A percentile compares a stretch with the other conserved stretches of the same genome.
phyloP scores from a whole-genome alignment of 2,888 invertebrate species.

The Xylota sylvarum region DNA sequence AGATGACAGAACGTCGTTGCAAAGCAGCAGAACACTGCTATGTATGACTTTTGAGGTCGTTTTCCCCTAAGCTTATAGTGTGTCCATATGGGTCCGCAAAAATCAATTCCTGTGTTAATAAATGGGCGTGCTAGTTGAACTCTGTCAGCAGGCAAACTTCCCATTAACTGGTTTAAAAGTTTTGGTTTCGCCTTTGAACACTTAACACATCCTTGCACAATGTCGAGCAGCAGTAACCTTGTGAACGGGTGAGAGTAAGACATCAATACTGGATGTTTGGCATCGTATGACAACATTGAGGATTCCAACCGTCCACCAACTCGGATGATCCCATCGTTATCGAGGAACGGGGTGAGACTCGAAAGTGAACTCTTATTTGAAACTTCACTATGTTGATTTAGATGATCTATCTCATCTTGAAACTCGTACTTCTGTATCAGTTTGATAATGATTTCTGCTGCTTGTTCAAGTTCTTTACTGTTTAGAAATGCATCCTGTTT shows the following conservation, averaged over 20 bases:
- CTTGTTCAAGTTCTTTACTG: too few species aligned
- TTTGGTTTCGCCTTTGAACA: background rate
- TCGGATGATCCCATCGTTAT: too few species aligned
- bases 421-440: too few species aligned
- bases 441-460: too few species aligned
- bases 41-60: slow-evolving; percentile 1
- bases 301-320: slow-evolving; percentile 9
- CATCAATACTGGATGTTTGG: slow-evolving; percentile 19
- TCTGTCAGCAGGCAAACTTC: slow-evolving; percentile 4
- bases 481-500: too few species aligned
- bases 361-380: too few species aligned
- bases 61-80: too few species aligned
- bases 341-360: too few species aligned
- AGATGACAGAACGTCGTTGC: too few species aligned
- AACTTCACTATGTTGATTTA: too few species aligned
- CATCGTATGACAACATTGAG: slow-evolving; percentile 15
- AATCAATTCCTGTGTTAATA: background rate
- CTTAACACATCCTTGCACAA: slow-evolving; percentile 4
- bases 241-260: slow-evolving; percentile 11
- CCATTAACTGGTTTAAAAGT: slow-evolving; percentile 9
- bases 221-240: slow-evolving; percentile 17
- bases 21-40: too few species aligned
- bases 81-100: slow-evolving; percentile 5
- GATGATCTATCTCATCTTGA: too few species aligned
- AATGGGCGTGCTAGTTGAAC: slow-evolving; percentile 7